A percentile compares a stretch with the other conserved stretches of the same genome.
These are phyloP conservation scores for Geococcyx californianus DNA, from an alignment of 2,113 vertebrate species.

Conservation along the genomic window DNA sequence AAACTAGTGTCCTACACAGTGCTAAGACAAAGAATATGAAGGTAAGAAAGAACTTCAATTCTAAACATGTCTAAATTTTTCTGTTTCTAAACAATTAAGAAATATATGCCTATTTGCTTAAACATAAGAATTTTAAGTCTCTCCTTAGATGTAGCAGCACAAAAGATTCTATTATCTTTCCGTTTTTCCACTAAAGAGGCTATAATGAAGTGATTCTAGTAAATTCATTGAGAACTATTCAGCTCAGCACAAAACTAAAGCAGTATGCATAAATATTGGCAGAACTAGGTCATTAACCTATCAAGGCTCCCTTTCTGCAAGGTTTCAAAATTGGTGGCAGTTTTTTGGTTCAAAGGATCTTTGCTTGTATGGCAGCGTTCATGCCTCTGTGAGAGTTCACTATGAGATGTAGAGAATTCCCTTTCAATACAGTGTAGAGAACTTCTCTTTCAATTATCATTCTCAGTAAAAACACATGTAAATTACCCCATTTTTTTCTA, in stretches of 20 bases:
- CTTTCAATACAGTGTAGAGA: background rate
- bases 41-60: background rate
- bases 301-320: background rate
- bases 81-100: background rate
- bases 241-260: background rate
- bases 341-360: background rate
- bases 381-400: rapidly evolving
- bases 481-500: background rate
- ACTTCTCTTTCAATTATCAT: background rate
- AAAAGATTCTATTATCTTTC: too few relatives aligned
- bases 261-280: background rate
- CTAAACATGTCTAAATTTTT: rapidly evolving
- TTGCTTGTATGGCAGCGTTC: rapidly evolving
- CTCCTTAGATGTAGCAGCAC: rapidly evolving
- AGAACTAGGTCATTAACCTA: background rate
- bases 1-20: rapidly evolving
- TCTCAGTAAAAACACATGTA: rapidly evolving
- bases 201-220: background rate
- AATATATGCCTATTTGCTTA: background rate
- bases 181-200: background rate
- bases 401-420: background rate
- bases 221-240: background rate
- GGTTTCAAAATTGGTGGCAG: background rate
- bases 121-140: too few relatives aligned
- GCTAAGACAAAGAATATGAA: rapidly evolving